phyloP scores from a whole-genome alignment of 2,797 vertebrate genomes.

The Bryconaethiops microstoma region DNA sequence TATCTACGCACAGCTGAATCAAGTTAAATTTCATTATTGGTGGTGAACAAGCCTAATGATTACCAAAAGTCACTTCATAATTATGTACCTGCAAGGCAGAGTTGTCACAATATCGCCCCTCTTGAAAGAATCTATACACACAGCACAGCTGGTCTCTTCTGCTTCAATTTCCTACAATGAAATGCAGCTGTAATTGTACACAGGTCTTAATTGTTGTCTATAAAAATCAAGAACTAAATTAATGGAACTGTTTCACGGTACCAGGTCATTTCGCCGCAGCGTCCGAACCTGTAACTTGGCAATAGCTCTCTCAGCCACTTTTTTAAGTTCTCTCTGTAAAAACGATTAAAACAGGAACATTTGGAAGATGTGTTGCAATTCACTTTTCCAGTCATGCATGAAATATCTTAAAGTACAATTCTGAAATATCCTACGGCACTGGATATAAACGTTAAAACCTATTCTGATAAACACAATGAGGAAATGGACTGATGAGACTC shows the following conservation, averaged over 20 bases:
- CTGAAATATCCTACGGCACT: neutral
- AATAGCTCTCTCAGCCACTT: conserved; percentile 87
- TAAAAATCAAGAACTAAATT: neutral
- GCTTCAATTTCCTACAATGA: conserved; percentile 78
- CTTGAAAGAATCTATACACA: conserved; percentile 91
- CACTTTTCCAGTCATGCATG: neutral
- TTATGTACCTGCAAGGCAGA: conserved; percentile 87
- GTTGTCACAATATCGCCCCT: conserved; percentile 87
- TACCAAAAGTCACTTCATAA: neutral
- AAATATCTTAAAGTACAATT: neutral
- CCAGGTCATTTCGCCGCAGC: conserved; percentile 85
- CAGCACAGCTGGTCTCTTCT: conserved; percentile 85
- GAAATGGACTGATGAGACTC: neutral
- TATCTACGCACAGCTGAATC: no score
- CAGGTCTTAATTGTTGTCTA: neutral
- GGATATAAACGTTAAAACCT: no score
- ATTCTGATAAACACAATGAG: neutral
- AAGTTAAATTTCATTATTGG: neutral
- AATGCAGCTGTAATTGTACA: conserved; percentile 2
- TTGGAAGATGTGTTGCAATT: neutral
- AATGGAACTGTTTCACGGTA: conserved; percentile 46
- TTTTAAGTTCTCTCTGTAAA: conserved; percentile 81
- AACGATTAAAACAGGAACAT: neutral
- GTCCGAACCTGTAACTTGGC: conserved; percentile 82
- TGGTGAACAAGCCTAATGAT: neutral